phyloP scores from a whole-genome alignment of 1,140 invertebrate genomes.

The Philaenus spumarius region DNA sequence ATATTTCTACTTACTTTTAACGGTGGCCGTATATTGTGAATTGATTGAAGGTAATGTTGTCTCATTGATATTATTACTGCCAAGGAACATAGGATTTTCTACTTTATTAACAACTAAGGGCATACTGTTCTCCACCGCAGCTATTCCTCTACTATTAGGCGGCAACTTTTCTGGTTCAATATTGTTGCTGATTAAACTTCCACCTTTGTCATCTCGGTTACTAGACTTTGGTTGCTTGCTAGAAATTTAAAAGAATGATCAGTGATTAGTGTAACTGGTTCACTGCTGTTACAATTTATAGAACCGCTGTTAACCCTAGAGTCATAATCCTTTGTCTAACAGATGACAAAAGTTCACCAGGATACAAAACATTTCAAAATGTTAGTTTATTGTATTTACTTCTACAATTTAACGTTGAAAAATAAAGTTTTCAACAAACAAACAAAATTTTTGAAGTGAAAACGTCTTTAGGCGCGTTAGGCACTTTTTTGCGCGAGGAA shows the following conservation, averaged over 20 bases:
- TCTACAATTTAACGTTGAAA: too few species aligned
- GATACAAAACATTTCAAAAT: too few species aligned
- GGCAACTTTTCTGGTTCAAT: slow-evolving; percentile 39
- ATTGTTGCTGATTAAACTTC: slow-evolving; percentile 23
- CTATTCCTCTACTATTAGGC: slow-evolving; percentile 27
- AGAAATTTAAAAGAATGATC: slow-evolving; percentile 18
- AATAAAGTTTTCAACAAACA: too few species aligned
- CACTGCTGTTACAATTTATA: too few species aligned
- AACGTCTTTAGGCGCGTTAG: too few species aligned
- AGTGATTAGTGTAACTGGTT: too few species aligned
- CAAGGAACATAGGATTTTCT: slow-evolving; percentile 34
- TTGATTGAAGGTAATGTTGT: slow-evolving; percentile 11
- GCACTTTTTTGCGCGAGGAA: too few species aligned
- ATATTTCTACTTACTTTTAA: slow-evolving; percentile 42
- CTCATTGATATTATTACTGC: slow-evolving; percentile 22
- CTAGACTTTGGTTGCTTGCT: slow-evolving; percentile 47
- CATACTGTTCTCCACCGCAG: slow-evolving; percentile 21
- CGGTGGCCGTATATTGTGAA: slow-evolving; percentile 41
- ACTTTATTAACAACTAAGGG: slow-evolving; percentile 24
- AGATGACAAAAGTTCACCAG: too few species aligned
- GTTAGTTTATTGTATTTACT: too few species aligned
- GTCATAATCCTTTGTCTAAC: too few species aligned
- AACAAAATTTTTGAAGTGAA: too few species aligned
- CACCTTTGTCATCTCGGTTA: slow-evolving; percentile 36
- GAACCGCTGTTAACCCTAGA: too few species aligned